Percentiles rank a stretch among this genome's conserved stretches.
phyloP scores from a whole-genome alignment of 2,888 invertebrate genomes.

The Pycnomerus fuliginosus region DNA sequence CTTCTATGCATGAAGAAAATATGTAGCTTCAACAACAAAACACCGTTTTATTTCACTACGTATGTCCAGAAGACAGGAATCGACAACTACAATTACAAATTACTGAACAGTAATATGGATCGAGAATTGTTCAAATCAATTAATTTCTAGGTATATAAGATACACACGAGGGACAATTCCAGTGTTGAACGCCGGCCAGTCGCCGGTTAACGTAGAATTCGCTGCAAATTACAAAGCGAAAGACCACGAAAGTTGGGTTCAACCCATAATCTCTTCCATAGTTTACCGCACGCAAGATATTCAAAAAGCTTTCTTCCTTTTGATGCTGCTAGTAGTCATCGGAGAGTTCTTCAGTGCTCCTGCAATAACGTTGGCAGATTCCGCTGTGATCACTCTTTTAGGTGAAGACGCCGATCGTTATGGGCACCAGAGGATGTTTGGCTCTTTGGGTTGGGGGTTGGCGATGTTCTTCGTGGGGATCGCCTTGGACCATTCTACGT shows the following conservation, averaged over 20 bases:
- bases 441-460: constrained; percentile 93
- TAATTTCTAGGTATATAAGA: constrained; percentile 42
- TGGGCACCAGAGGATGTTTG: constrained; percentile 93
- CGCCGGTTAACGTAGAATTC: constrained; percentile 75
- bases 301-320: constrained; percentile 92
- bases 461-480: constrained; percentile 99
- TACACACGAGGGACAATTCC: constrained; percentile 52
- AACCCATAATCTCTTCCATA: constrained; percentile 89
- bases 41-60: background rate
- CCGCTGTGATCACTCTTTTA: constrained; percentile 84
- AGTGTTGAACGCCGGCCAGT: constrained; percentile 57
- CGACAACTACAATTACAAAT: too few species aligned
- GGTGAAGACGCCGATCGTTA: constrained; percentile 89
- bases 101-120: too few species aligned
- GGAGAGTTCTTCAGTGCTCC: constrained; percentile 98
- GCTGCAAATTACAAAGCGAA: constrained; percentile 73
- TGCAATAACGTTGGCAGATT: constrained; percentile 91
- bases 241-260: constrained; percentile 74
- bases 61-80: too few species aligned
- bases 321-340: constrained; percentile 87
- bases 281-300: constrained; percentile 90
- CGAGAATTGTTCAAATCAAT: too few species aligned
- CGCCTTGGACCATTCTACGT: constrained; percentile 93
- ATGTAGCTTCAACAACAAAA: too few species aligned
- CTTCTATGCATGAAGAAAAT: too few species aligned